Evolutionary conservation across 2,797 vertebrate genomes (phyloP), one percentile per base, ranked within the genome.

Genomic region (Sebastes steindachneri): DNA sequence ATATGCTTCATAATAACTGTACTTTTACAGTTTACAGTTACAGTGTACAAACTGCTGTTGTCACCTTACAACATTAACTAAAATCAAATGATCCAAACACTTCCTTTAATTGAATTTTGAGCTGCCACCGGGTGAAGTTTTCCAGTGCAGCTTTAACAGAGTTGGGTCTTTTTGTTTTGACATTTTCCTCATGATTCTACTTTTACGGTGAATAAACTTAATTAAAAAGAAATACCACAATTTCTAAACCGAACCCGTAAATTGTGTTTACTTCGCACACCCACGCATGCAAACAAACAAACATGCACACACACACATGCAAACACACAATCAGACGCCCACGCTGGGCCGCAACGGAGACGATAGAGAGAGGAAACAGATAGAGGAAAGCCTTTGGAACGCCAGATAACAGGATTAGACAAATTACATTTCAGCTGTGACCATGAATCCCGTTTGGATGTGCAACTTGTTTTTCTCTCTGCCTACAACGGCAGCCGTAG

Each of bases 401-500:
- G 60, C 45, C 86, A 79, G 86, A 93, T 94, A 93, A 94, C 86
- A 89, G 92, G 92, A 95, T 95, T 94, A 95, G 84, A 93, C 86
- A 90, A 94, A 94, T 93, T 89, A 90, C 90, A 93, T 95, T 95
- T 92, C 80, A 85, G 60, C 89, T 87, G 92, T 93, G 88, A 92
- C 89, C 79, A 76, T 87, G 86, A 89, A 91, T 93, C 80, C 90
- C 73, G 78, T 89, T 91, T 89, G 84, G 78, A 84, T 87, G 79
- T 64, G 77, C 19, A 28, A 77, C 84, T 82, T 86, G 75, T 89
- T 86, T 86, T 82, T 83, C 73, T 85, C 69, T 57, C 17, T 3
- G 25, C 62, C 73, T 70, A 73, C 80, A 62, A 53, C 48, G 3
- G 72, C 72, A 68, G 63, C n/a, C 51, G 21, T 4, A 45, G 54